phyloP scores from a whole-genome alignment of 2,888 invertebrate genomes.

The Oegoconia quadripuncta region DNA sequence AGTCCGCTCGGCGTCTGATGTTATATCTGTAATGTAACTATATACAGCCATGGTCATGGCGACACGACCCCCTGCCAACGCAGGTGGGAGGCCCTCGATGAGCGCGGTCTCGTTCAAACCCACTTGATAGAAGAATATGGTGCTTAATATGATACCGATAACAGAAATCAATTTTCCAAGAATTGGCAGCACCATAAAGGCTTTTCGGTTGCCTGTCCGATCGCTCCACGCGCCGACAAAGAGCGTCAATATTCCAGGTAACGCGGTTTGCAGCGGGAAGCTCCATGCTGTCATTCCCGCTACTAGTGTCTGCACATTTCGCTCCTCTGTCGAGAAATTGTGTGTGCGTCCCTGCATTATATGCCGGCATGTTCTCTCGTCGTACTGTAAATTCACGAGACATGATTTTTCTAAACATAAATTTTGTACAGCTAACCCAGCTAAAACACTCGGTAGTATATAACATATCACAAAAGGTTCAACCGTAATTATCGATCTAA shows the following conservation, averaged over 20 bases:
- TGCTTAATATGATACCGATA: slow-evolving; percentile 76
- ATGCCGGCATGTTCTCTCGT: slow-evolving; percentile 73
- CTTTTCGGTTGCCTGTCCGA: slow-evolving; percentile 78
- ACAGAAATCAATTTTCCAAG: slow-evolving; percentile 77
- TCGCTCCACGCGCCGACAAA: slow-evolving; percentile 83
- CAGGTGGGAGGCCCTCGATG: slow-evolving; percentile 78
- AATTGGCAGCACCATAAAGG: slow-evolving; percentile 79
- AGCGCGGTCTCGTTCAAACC: slow-evolving; percentile 76
- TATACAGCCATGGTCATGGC: slow-evolving; percentile 81
- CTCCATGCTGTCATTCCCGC: slow-evolving; percentile 80
- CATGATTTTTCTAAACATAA: slow-evolving; percentile 80
- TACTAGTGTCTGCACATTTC: slow-evolving; percentile 72
- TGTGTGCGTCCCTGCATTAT: slow-evolving; percentile 66
- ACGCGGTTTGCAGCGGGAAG: slow-evolving; percentile 76
- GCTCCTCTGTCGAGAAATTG: slow-evolving; percentile 62
- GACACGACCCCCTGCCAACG: slow-evolving; percentile 80
- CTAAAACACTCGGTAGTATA: slow-evolving; percentile 82
- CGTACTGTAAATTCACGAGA: slow-evolving; percentile 75
- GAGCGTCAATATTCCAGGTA: slow-evolving; percentile 77
- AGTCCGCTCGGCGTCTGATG: slow-evolving; percentile 79
- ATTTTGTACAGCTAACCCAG: slow-evolving; percentile 80
- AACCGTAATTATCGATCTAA: slow-evolving; percentile 77
- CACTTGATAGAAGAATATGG: slow-evolving; percentile 77
- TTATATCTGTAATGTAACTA: slow-evolving; percentile 81
- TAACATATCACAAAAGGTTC: slow-evolving; percentile 84